Percentiles rank a stretch among this genome's conserved stretches.
phyloP scores from a whole-genome alignment of 2,113 vertebrate genomes.

The Lathamus discolor region DNA sequence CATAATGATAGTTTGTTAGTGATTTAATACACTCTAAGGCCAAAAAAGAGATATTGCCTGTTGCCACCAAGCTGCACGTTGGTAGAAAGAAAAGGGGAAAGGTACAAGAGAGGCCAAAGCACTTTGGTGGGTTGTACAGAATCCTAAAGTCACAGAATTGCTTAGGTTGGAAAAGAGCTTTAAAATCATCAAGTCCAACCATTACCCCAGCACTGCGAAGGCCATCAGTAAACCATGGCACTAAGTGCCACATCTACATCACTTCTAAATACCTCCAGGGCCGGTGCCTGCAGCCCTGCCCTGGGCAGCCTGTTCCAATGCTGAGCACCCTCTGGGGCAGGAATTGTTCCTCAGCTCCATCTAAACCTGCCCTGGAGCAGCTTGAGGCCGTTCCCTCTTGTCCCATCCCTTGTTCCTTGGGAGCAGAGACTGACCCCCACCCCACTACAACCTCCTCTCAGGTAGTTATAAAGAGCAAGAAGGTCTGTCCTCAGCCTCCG shows the following conservation, averaged over 20 bases:
- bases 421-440: fast-evolving
- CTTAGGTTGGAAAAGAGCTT: not conserved
- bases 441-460: not conserved
- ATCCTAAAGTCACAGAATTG: not conserved
- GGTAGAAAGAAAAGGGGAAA: not conserved
- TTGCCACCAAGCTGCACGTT: not conserved
- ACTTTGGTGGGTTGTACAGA: not conserved
- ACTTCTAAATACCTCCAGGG: not conserved
- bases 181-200: not conserved
- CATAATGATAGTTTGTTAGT: not conserved
- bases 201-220: not conserved
- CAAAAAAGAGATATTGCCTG: not conserved
- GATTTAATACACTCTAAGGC: not conserved
- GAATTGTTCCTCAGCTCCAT: no score
- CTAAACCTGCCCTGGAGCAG: fast-evolving
- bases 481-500: not conserved
- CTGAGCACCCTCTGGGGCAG: not conserved
- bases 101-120: not conserved
- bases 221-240: not conserved
- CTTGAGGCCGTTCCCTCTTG: fast-evolving
- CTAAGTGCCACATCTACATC: not conserved
- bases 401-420: not conserved
- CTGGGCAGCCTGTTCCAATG: not conserved
- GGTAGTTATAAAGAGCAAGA: not conserved
- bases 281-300: not conserved